These are phyloP conservation scores for Parauchenoglanis punctatus DNA, from an alignment of 2,797 vertebrate species.

Conservation along the genomic window DNA sequence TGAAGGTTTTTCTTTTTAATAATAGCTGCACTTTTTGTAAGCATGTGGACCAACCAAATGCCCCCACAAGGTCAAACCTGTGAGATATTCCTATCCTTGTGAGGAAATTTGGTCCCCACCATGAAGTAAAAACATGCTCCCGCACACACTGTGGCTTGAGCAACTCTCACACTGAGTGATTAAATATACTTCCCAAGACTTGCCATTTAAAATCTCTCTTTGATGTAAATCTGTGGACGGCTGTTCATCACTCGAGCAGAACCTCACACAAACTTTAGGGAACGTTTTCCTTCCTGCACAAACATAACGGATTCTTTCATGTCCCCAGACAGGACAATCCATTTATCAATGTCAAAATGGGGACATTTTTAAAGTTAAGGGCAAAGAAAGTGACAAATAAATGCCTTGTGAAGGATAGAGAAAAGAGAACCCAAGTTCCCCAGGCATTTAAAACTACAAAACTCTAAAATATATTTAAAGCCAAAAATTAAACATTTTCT, in stretches of 20 bases:
- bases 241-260: constrained; percentile 75
- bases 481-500: not conserved
- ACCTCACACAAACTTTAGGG: constrained; percentile 79
- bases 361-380: constrained; percentile 45
- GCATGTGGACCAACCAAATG: not conserved
- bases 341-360: constrained; percentile 59
- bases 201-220: constrained; percentile 68
- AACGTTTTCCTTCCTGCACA: constrained; percentile 74
- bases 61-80: not conserved
- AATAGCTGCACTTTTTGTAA: not conserved
- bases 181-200: constrained; percentile 81
- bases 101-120: not conserved
- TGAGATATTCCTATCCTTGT: not conserved
- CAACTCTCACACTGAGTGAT: constrained; percentile 80
- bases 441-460: not conserved
- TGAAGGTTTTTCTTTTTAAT: not conserved
- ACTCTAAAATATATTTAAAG: not conserved
- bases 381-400: constrained; percentile 25
- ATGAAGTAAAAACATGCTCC: not conserved
- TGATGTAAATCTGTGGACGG: constrained; percentile 83
- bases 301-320: constrained; percentile 77
- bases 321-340: constrained; percentile 65
- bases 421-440: not conserved
- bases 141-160: not conserved
- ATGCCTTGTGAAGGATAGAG: constrained; percentile 13